phyloP scores from a whole-genome alignment of 2,888 invertebrate species.

The Teleogryllus oceanicus region DNA sequence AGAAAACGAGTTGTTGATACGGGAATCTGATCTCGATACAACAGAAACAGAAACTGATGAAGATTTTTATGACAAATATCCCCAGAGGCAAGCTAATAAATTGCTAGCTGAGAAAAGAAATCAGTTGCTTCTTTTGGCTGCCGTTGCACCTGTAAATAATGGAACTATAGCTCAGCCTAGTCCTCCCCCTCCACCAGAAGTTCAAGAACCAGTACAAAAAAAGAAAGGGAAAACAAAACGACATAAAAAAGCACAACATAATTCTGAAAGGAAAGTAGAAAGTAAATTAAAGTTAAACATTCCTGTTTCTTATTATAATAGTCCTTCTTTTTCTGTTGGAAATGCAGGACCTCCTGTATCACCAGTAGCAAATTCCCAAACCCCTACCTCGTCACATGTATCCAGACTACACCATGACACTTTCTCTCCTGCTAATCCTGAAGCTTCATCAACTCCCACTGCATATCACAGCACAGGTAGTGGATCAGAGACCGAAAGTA shows the following conservation, averaged over 20 bases:
- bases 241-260: slow-evolving; percentile 61
- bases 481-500: slow-evolving; percentile 56
- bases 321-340: not conserved
- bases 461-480: slow-evolving; percentile 43
- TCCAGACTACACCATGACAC: slow-evolving; percentile 3
- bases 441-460: slow-evolving; percentile 42
- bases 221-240: slow-evolving; percentile 62
- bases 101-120: slow-evolving; percentile 71
- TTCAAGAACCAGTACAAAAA: slow-evolving; percentile 39
- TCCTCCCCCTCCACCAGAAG: slow-evolving; percentile 23
- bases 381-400: slow-evolving; percentile 27
- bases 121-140: slow-evolving; percentile 60
- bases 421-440: slow-evolving; percentile 20
- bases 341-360: not conserved
- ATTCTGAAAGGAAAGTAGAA: slow-evolving; percentile 48
- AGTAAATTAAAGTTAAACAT: slow-evolving; percentile 51
- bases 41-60: slow-evolving; percentile 82
- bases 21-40: slow-evolving; percentile 81
- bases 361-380: slow-evolving; percentile 22
- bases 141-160: slow-evolving; percentile 52
- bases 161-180: slow-evolving; percentile 40
- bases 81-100: slow-evolving; percentile 70
- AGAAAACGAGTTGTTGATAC: slow-evolving; percentile 60
- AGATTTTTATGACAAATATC: slow-evolving; percentile 82
- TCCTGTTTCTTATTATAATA: slow-evolving; percentile 50